These are phyloP conservation scores for Vulpes ferrilata DNA, from an alignment of 2,113 vertebrate genomes.

Conservation along the genomic window DNA sequence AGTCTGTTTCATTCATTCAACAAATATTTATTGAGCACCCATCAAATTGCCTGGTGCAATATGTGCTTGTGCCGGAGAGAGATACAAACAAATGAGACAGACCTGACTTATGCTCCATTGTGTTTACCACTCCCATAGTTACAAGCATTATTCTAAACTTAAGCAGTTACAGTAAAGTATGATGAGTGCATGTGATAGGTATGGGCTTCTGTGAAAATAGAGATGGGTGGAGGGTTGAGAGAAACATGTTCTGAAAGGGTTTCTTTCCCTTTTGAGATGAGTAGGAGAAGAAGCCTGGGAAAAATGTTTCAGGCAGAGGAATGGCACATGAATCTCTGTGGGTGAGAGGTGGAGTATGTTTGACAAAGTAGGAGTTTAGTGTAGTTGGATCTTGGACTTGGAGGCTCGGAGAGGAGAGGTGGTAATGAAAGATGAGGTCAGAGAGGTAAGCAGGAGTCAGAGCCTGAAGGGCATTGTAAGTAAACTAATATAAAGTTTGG, in stretches of 20 bases:
- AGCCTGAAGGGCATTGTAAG: neutral
- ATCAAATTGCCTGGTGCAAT: neutral
- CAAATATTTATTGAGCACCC: neutral
- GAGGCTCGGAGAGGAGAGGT: neutral
- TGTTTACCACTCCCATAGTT: neutral
- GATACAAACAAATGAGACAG: neutral
- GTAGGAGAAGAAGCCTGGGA: constrained; percentile 3
- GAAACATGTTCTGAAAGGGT: constrained; percentile 23
- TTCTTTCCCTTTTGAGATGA: constrained; percentile 18
- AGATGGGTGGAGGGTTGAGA: neutral
- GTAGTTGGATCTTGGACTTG: neutral
- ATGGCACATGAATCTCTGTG: neutral
- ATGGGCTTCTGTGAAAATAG: constrained; percentile 5
- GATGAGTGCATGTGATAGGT: neutral
- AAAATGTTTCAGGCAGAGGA: neutral
- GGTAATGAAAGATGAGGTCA: neutral
- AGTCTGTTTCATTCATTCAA: constrained; percentile 46
- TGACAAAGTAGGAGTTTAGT: constrained; percentile 13
- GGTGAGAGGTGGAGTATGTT: neutral
- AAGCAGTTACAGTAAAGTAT: constrained; percentile 9
- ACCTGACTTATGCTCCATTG: neutral
- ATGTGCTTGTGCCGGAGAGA: neutral
- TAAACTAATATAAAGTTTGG: neutral
- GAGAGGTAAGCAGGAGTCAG: constrained; percentile 16
- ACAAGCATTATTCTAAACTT: constrained; percentile 1